phyloP scores from a whole-genome alignment of 2,888 invertebrate species.

The Caenorhabditis macrosperma region DNA sequence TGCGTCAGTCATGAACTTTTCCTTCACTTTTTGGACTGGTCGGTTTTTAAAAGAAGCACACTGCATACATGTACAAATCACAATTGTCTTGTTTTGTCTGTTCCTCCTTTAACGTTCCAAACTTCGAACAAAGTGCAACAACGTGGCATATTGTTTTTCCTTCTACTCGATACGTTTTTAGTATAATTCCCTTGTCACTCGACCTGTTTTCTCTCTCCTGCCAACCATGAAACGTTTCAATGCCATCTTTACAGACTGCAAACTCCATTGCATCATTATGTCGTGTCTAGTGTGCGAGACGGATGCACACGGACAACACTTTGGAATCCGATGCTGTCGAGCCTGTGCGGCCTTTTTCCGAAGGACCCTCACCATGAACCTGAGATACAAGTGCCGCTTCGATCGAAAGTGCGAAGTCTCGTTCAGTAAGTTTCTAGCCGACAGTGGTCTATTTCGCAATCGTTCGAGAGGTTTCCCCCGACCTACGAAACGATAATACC shows the following conservation, averaged over 20 bases:
- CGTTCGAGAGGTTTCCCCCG: constrained; percentile 4
- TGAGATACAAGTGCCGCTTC: constrained; percentile 63
- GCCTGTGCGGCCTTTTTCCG: constrained; percentile 68
- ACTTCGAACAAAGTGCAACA: too few relatives aligned
- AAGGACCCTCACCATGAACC: constrained; percentile 58
- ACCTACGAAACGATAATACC: constrained; percentile 19
- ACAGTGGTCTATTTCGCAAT: constrained; percentile 44
- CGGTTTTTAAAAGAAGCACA: too few relatives aligned
- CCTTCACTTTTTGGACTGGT: neutral
- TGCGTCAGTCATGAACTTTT: neutral
- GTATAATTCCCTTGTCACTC: constrained; percentile 18
- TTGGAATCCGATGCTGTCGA: constrained; percentile 66
- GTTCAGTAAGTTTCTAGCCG: constrained; percentile 56
- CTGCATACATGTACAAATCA: too few relatives aligned
- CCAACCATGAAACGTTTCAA: neutral
- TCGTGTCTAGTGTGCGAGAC: constrained; percentile 64
- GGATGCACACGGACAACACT: constrained; percentile 62
- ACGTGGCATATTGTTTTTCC: too few relatives aligned
- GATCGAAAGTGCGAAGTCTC: constrained; percentile 63
- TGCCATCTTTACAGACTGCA: neutral
- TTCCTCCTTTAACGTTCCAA: too few relatives aligned
- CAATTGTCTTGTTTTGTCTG: too few relatives aligned
- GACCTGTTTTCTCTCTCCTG: neutral
- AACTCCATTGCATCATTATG: constrained; percentile 5
- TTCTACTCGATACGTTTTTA: too few relatives aligned